Evolutionary conservation across 2,113 vertebrate species (phyloP).

Genomic region (Periophthalmodon schlosseri): DNA sequence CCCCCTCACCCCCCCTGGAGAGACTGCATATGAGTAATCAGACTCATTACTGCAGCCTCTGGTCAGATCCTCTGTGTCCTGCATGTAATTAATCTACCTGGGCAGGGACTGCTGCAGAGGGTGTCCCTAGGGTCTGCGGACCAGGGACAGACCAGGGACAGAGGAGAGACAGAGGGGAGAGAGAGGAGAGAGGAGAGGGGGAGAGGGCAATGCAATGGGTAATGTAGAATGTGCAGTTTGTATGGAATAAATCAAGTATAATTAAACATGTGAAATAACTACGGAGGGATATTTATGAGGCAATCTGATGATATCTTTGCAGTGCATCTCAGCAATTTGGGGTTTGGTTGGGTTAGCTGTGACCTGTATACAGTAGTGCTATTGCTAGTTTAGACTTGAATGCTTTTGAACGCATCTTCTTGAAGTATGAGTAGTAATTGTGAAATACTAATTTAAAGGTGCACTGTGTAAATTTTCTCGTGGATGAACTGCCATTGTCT

Average conservation of each 20-base stretch:
- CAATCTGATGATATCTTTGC: background rate
- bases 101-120: conserved; percentile 51
- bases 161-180: background rate
- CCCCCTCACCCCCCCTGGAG: conserved; percentile 24
- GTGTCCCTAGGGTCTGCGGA: conserved; percentile 24
- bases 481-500: too few species aligned
- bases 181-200: conserved; percentile 1
- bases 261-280: background rate
- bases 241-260: background rate
- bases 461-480: too few species aligned
- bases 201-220: background rate
- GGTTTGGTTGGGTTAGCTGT: background rate
- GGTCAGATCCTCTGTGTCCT: conserved; percentile 67
- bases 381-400: too few species aligned
- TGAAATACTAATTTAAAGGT: too few species aligned
- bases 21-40: conserved; percentile 76
- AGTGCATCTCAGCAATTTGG: background rate
- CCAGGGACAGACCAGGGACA: background rate
- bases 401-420: too few species aligned
- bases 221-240: background rate
- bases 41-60: conserved; percentile 74
- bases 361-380: background rate
- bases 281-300: background rate
- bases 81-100: conserved; percentile 76
- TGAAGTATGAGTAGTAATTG: too few species aligned